Base-by-base conservation (phyloP, 2,113 vertebrate species). In the Antennarius striatus region DNA sequence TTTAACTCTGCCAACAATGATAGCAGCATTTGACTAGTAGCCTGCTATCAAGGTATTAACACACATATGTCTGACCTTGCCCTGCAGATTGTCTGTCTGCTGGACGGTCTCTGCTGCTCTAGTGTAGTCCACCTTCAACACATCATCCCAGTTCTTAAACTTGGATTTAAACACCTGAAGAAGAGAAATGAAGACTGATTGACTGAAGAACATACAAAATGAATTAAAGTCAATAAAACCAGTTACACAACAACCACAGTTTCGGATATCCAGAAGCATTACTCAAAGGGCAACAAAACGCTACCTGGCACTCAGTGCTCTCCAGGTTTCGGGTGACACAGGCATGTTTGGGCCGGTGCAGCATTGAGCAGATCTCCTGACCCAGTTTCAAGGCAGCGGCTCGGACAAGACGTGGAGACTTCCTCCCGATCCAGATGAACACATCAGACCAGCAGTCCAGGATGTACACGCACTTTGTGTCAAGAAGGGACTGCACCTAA, bases 71-170 rank as follows among this genome's bases (percentile, higher is more conserved):
- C 73, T 56, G 10, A 91, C 95, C 82, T 99, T 99, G 61, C 96
- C 93, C 0, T 93, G 83, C 3, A 98, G 90, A 36, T 94, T 93
- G 0, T 86, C 86, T 0, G 77, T 88, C 82, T 96, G 93, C 56
- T 94, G 89, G 45, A 99, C 95, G 0, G 90, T 93, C 84, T 99
- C 97, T 0, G 97, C 97, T 0, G 96, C 98, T 75, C 96, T 92
- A 29, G 96, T 99, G 87, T 99, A 99, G 77, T 99, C 98, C 76
- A 99, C 98, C 0, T 91, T 95, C 81, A 99, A 73, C 48, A 99
- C 98, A 0, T 99, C 98, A 0, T 99, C 98, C 98, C 98, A 99
- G 71, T 99, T 98, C 91, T 96, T 98, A 87, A 99, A 99, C 82
- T 95, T 99, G 70, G 98, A 96, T 74, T 99, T 99, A 81, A 95